Percentiles rank a stretch among this genome's conserved stretches.
phyloP scores from a whole-genome alignment of 2,113 vertebrate species.

The Spizaetus ornatus region DNA sequence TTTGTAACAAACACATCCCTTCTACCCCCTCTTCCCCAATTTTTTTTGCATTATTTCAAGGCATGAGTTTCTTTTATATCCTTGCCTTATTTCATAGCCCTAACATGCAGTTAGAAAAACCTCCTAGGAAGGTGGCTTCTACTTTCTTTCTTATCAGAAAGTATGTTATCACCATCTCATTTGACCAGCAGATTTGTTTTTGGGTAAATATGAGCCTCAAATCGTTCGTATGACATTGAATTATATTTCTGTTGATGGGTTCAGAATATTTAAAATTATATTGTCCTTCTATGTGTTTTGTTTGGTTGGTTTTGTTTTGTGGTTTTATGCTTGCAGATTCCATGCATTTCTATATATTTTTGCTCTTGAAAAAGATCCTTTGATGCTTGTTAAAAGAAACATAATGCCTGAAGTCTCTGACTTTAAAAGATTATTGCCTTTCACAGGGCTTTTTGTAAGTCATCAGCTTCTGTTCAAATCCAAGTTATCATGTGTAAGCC shows the following conservation, averaged over 20 bases:
- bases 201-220: neutral
- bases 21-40: accelerated
- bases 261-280: neutral
- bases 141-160: neutral
- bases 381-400: neutral
- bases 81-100: neutral
- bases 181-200: neutral
- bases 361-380: neutral
- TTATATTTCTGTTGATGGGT: neutral
- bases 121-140: neutral
- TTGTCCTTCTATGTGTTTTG: neutral
- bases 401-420: neutral
- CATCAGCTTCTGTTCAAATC: neutral
- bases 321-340: neutral
- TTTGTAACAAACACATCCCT: neutral
- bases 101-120: neutral
- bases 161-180: neutral
- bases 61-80: neutral
- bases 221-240: neutral
- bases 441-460: neutral
- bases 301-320: neutral
- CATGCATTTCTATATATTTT: neutral
- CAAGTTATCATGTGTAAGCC: neutral
- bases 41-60: neutral
- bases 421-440: neutral